Conservation (phyloP, 2,797 vertebrate species). For the Nannoperca australis region DNA sequence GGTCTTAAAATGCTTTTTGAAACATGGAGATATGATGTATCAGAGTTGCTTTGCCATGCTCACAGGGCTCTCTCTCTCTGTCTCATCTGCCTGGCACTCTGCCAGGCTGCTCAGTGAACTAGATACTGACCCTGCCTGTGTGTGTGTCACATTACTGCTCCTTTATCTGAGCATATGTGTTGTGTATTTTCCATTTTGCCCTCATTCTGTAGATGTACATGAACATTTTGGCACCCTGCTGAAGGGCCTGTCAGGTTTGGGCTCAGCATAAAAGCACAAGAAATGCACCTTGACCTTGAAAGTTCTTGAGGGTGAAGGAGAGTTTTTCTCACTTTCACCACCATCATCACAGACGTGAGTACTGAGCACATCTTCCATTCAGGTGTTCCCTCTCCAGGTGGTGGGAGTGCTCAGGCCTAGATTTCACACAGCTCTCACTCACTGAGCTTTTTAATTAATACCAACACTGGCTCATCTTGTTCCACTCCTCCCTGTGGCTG, state of each 20-base stretch:
- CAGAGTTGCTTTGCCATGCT: neutral
- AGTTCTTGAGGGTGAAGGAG: neutral
- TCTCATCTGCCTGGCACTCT: constrained; percentile 15
- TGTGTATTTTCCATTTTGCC: neutral
- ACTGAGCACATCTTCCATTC: neutral
- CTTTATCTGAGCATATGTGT: neutral
- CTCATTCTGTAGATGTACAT: neutral
- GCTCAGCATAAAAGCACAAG: neutral
- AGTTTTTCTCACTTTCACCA: neutral
- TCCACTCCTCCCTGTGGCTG: constrained; percentile 39
- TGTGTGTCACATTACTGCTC: constrained; percentile 1
- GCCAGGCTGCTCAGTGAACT: constrained; percentile 23
- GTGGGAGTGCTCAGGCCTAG: constrained; percentile 3
- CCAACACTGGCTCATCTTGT: constrained; percentile 21
- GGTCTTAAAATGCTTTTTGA: neutral
- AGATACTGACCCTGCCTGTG: constrained; percentile 5
- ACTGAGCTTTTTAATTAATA: constrained; percentile 52
- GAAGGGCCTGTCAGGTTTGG: neutral
- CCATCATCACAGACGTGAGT: neutral
- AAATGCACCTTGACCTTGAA: neutral
- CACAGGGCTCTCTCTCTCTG: neutral
- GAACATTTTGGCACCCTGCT: neutral
- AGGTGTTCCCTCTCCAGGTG: constrained; percentile 10
- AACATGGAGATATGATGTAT: neutral
- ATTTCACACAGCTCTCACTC: constrained; percentile 41